Conservation (phyloP, 2,113 vertebrate genomes). For the Sus scrofa region T2T-Sscrofa CM000826.6:74328501-74329000, state of each 20-base stretch:
- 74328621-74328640: not conserved
- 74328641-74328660: not conserved
- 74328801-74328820: not conserved
- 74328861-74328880: not conserved
- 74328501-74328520: not conserved
- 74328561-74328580: not conserved
- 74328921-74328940: not conserved
- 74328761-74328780: not conserved
- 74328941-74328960: not conserved
- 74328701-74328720: too few species aligned
- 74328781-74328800: not conserved
- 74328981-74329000: not conserved
- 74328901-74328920: not conserved
- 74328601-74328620: not conserved
- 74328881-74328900: not conserved
- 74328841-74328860: not conserved
- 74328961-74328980: not conserved
- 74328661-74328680: not conserved
- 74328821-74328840: too few species aligned
- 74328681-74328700: not conserved
- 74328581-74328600: too few species aligned
- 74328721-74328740: accelerated
- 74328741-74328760: not conserved
- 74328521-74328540: not conserved
- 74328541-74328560: not conserved